Base-by-base conservation (phyloP, 1,140 invertebrate genomes). In the Lucilia cuprina region DNA sequence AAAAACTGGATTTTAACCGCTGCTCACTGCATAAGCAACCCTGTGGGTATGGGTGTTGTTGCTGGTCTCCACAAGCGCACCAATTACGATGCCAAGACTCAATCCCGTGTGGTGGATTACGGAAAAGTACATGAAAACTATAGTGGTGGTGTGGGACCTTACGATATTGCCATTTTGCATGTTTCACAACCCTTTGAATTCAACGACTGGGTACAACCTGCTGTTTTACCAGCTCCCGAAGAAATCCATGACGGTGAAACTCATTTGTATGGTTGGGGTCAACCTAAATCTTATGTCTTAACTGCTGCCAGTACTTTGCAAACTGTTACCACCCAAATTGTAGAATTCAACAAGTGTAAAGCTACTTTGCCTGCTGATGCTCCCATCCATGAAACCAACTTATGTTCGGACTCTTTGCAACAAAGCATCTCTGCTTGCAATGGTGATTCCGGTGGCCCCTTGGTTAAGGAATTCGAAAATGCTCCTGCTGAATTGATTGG, bases 361-460 rank as follows among this genome's bases (percentile, higher is more conserved):
- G 85, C n/a, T 0, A 35, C 21, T 7, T 83, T 91, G 8, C 87
- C 88, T 47, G 86, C 87, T 2, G 14, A 50, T 60, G 86, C 89
- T 85, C 87, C 92, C 5, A 84, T 93, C 17, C 88, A 86, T 13
- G 5, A 83, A 0, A 90, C 90, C 30, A 93, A 95, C 83, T 88
- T 95, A 9, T 95, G 94, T 89, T 94, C 94, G n/a, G 93, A 93
- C 25, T 94, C 94, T 2, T 86, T 93, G 8, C 88, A 90, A 55
- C 93, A 93, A 75, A 93, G 93, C 83, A 88, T 91, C 35, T 93
- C 93, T 34, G 93, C 94, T 10, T 95, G 94, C 89, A 93, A 91
- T 84, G 94, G 94, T 75, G 94, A 95, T 88, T 94, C 94, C 35
- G 94, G 95, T 78, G 94, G 94, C 82, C 94, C 94, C n/a, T 87